Conservation (phyloP, 2,113 vertebrate genomes). For the Gavialis gangeticus region DNA sequence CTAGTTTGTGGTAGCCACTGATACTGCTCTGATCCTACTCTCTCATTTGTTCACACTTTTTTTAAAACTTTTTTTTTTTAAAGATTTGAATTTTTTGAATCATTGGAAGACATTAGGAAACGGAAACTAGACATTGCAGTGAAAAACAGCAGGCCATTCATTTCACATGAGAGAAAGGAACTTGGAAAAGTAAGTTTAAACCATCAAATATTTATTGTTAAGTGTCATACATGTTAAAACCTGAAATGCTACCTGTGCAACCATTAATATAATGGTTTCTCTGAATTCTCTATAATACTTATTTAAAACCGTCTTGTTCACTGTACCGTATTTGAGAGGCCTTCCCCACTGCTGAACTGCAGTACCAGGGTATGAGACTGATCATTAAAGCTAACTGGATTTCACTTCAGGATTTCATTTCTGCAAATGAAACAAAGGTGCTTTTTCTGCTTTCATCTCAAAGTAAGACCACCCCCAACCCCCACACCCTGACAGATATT, state of each 20-base stretch:
- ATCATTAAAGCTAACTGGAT: not conserved
- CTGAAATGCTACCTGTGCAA: not conserved
- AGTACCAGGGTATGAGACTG: not conserved
- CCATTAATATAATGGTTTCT: no score
- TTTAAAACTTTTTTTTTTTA: conserved; percentile 5
- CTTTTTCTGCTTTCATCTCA: not conserved
- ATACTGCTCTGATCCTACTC: not conserved
- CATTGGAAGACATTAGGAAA: conserved; percentile 85
- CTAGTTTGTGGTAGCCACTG: not conserved
- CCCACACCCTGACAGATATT: not conserved
- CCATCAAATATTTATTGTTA: not conserved
- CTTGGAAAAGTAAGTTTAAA: conserved; percentile 87
- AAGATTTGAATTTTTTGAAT: conserved; percentile 92
- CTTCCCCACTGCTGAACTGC: not conserved
- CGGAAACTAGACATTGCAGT: conserved; percentile 91
- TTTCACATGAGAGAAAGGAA: conserved; percentile 90
- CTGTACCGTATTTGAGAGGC: not conserved
- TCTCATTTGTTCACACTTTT: not conserved
- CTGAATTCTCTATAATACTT: not conserved
- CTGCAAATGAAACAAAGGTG: not conserved
- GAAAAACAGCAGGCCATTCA: conserved; percentile 90
- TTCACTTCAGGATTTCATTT: no score
- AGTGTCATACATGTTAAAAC: not conserved
- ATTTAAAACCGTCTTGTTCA: not conserved
- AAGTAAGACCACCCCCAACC: not conserved